These are phyloP conservation scores for Mormoops blainvillei DNA, from an alignment of 2,113 vertebrate genomes.

Conservation along the genomic window DNA sequence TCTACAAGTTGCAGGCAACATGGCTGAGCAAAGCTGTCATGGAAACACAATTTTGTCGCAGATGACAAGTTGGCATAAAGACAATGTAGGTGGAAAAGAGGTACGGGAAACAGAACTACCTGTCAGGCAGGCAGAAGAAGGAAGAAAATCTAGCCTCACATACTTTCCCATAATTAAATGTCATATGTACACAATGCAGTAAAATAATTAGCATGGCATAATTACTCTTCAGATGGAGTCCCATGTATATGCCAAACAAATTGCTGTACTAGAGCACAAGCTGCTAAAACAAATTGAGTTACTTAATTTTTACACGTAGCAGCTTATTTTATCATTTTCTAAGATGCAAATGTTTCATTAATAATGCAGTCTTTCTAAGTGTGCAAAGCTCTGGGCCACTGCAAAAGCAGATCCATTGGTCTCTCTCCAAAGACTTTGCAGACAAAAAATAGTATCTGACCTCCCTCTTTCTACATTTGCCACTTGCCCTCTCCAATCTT, in stretches of 20 bases:
- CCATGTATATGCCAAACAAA: slow-evolving; percentile 81
- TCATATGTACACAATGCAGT: slow-evolving; percentile 80
- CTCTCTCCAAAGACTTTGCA: background rate
- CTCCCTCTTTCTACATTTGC: background rate
- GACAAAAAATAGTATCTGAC: background rate
- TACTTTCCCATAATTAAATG: slow-evolving; percentile 81
- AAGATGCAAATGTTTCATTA: slow-evolving; percentile 74
- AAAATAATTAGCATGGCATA: slow-evolving; percentile 83
- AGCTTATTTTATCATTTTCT: slow-evolving; percentile 77
- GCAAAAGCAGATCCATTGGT: background rate
- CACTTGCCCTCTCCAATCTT: background rate
- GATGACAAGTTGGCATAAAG: slow-evolving; percentile 68
- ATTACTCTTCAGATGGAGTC: slow-evolving; percentile 81
- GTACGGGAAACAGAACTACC: slow-evolving; percentile 63
- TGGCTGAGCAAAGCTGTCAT: slow-evolving; percentile 67
- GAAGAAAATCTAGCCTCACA: slow-evolving; percentile 53
- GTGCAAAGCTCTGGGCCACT: background rate
- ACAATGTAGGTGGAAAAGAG: slow-evolving; percentile 69
- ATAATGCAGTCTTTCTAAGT: slow-evolving; percentile 55
- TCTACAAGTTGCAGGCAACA: slow-evolving; percentile 65
- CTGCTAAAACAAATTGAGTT: slow-evolving; percentile 85
- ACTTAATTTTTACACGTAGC: slow-evolving; percentile 79
- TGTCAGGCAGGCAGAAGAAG: slow-evolving; percentile 61
- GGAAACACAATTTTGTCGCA: slow-evolving; percentile 62
- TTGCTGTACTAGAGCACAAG: slow-evolving; percentile 82